Conservation (phyloP, 2,888 invertebrate genomes). For the Ariolimax columbianus region DNA sequence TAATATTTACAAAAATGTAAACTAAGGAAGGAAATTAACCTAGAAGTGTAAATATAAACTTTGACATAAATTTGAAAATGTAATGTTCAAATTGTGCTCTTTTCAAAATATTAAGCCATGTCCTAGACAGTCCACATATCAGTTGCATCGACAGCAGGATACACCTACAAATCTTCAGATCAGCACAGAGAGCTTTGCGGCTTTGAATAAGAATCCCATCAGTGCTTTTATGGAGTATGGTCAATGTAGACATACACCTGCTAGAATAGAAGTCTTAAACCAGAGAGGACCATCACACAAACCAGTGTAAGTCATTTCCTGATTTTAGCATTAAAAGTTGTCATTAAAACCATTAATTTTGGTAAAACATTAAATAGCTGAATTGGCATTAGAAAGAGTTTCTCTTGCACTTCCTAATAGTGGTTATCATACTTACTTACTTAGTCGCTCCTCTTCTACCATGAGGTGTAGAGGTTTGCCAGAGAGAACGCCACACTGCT, state of each 20-base stretch:
- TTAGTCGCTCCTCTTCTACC: too few species aligned
- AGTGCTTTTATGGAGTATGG: slow-evolving; percentile 79
- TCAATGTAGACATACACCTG: slow-evolving; percentile 76
- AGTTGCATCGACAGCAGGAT: background rate
- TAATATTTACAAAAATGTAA: too few species aligned
- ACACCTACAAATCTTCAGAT: slow-evolving; percentile 56
- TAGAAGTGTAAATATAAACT: background rate
- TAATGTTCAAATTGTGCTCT: background rate
- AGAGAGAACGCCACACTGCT: too few species aligned
- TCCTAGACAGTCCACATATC: slow-evolving; percentile 19
- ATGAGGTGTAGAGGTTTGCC: too few species aligned
- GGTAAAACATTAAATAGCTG: too few species aligned
- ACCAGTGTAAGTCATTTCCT: slow-evolving; percentile 73
- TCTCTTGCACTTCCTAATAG: too few species aligned
- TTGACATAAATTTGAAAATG: background rate
- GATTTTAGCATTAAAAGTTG: too few species aligned
- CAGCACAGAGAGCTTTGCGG: slow-evolving; percentile 75
- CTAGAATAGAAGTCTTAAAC: slow-evolving; percentile 75
- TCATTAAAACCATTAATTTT: too few species aligned
- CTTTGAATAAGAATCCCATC: slow-evolving; percentile 78
- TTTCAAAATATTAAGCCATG: background rate
- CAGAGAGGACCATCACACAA: slow-evolving; percentile 77
- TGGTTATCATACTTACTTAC: too few species aligned
- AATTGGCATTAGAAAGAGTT: too few species aligned
- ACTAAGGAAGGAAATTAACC: too few species aligned